Evolutionary conservation across 2,888 invertebrate genomes (phyloP).

Genomic region (Pseudanteris insignis): DNA sequence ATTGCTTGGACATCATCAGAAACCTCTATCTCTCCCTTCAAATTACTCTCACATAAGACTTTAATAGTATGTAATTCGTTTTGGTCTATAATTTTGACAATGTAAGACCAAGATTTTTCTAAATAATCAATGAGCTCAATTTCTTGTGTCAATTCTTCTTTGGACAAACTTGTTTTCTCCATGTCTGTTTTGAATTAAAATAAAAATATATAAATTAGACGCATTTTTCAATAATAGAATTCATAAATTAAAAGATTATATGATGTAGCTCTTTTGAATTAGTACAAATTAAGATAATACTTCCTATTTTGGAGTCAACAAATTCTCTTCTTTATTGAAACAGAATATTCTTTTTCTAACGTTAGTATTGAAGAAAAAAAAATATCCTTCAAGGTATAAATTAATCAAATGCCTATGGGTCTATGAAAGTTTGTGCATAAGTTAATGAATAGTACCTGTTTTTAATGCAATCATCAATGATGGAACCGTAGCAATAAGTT

Average conservation of each 20-base stretch:
- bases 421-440: no score
- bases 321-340: no score
- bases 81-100: constrained; percentile 10
- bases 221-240: no score
- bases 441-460: constrained; percentile 11
- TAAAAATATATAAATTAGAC: no score
- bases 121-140: constrained; percentile 50
- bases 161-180: constrained; percentile 1
- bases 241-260: constrained; percentile 3
- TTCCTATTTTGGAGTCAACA: no score
- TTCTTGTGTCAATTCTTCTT: constrained; percentile 18
- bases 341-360: no score
- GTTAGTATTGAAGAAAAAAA: no score
- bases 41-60: constrained; percentile 12
- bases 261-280: background rate
- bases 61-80: constrained; percentile 11
- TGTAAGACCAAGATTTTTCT: constrained; percentile 53
- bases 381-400: no score
- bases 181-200: constrained; percentile 4
- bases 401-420: no score
- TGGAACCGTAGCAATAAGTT: constrained; percentile 10
- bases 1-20: constrained; percentile 41
- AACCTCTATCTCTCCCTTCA: constrained; percentile 22
- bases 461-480: constrained; percentile 10
- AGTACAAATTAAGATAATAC: no score